A percentile compares a stretch with the other conserved stretches of the same genome.
Conservation (phyloP, 2,113 vertebrate genomes). For the Athene noctua region DNA sequence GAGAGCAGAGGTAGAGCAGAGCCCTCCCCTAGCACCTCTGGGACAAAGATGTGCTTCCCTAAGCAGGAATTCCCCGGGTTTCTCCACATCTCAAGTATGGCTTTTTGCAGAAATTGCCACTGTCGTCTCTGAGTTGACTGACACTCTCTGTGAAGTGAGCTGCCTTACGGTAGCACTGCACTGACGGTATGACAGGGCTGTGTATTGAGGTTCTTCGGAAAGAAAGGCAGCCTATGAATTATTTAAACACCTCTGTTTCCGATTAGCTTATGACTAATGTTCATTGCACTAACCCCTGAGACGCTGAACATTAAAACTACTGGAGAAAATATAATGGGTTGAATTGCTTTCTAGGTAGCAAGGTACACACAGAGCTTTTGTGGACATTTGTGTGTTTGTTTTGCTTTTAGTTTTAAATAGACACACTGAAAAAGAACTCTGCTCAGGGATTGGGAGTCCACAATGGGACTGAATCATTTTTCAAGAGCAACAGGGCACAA, state of each 20-base stretch:
- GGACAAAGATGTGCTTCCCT: neutral
- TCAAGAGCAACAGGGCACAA: constrained; percentile 1
- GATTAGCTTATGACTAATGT: constrained; percentile 43
- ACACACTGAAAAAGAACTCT: neutral
- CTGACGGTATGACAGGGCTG: neutral
- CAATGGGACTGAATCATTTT: neutral
- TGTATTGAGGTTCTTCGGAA: neutral
- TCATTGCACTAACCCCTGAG: constrained; percentile 21
- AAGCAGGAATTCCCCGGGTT: neutral
- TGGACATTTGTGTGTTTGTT: constrained; percentile 30
- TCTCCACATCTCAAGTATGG: neutral
- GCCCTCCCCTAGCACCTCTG: neutral
- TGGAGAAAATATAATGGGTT: constrained; percentile 38
- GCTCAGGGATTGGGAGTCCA: neutral
- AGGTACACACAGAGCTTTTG: constrained; percentile 46
- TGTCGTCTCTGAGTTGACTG: neutral
- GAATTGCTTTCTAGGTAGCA: constrained; percentile 61
- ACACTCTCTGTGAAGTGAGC: neutral
- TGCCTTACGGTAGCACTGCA: neutral
- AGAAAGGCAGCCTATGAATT: constrained; percentile 38
- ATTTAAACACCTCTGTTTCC: constrained; percentile 51
- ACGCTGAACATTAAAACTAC: neutral
- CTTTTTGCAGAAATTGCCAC: neutral
- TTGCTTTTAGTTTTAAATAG: constrained; percentile 51
- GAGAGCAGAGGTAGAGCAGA: neutral